These are phyloP conservation scores for Crioceris asparagi DNA, from an alignment of 2,888 invertebrate species.

Conservation along the genomic window DNA sequence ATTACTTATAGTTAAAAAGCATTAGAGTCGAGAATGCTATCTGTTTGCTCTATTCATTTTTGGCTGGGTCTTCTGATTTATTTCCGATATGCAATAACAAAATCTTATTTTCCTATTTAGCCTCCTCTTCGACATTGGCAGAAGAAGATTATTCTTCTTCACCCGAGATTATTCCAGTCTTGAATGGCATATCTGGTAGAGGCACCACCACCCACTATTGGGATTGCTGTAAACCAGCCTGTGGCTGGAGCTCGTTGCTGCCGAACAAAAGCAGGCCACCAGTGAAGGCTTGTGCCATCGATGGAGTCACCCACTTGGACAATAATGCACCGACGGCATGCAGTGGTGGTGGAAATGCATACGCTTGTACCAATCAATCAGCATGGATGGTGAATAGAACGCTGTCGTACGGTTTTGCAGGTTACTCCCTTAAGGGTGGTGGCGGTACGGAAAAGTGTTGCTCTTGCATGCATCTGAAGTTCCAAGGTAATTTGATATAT, in stretches of 20 bases:
- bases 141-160: no score
- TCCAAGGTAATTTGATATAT: no score
- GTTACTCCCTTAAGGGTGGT: conserved; percentile 3
- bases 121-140: no score
- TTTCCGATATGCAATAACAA: no score
- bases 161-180: not conserved
- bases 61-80: no score
- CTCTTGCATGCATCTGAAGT: conserved; percentile 8
- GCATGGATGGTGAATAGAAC: conserved; percentile 1
- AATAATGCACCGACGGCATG: not conserved
- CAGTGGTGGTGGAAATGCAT: not conserved
- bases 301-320: not conserved
- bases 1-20: no score
- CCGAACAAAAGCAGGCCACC: not conserved
- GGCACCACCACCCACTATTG: not conserved
- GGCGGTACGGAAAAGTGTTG: conserved; percentile 5
- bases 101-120: no score
- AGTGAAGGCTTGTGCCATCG: not conserved
- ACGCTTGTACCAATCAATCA: not conserved
- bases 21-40: no score
- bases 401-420: not conserved
- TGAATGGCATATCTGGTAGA: not conserved
- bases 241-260: not conserved
- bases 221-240: not conserved
- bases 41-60: no score